Base-by-base conservation (phyloP, 2,797 vertebrate species). In the Diglossa cyanea region DNA sequence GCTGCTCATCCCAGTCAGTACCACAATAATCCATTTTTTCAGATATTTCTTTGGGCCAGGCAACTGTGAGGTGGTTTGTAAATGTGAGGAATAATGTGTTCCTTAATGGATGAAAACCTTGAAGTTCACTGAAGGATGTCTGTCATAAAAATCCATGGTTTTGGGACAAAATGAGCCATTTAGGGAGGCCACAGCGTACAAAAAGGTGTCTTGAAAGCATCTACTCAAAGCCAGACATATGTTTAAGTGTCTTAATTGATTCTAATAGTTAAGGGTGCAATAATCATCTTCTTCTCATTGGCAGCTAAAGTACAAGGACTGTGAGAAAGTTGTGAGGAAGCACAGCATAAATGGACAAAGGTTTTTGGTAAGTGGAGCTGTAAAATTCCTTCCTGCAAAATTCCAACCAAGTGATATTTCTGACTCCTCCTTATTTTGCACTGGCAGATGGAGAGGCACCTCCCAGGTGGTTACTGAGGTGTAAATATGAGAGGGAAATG, bases 251-350 rank as follows among this genome's bases (percentile, higher is more conserved):
- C 53, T 89, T 60, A 26, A 70, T 75, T 15, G 9, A 35, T 72
- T 84, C 26, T 75, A 14, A 12, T 8, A 45, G 51, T 42, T 55
- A 21, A 81, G 23, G 13, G 21, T 87, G 42, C 48, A 68, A 65
- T 80, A 75, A 95, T 40, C 11, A 35, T 71, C 86, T 67, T 53
- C 44, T 86, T 87, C 77, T 55, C 60, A 21, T 81, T 91, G 84
- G 50, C 97, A 99, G 99, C 96, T 98, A 75, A 98, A 97, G 71
- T 98, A 99, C 55, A 97, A 97, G 13, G 99, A 99, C 83, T 99
- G 99, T 89, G 99, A 99, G 78, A 99, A 99, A 94, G 98, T 98
- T 0, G 98, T 99, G 63, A 84, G 97, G 93, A 99, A 98, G 87
- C 72, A 98, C 94, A 97, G 95, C 72, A 99, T 99, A 48, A 98